Evolutionary conservation across 2,888 invertebrate genomes (phyloP).

Genomic region (Tineola bisselliella): DNA sequence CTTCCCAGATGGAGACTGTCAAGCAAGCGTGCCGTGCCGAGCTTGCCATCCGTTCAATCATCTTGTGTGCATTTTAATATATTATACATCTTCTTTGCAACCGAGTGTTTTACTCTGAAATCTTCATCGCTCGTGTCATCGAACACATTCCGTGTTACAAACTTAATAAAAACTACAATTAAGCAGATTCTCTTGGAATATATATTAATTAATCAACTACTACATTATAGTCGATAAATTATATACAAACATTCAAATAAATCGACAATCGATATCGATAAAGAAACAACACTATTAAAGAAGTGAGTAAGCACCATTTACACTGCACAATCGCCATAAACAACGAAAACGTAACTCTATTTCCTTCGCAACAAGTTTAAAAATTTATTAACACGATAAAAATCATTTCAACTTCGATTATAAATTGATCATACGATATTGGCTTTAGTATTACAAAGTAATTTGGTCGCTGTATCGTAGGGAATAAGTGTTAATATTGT

Average conservation of each 20-base stretch:
- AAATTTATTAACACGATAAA: not conserved
- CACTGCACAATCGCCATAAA: not conserved
- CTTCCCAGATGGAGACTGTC: no score
- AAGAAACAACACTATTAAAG: constrained; percentile 3
- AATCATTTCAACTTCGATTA: not conserved
- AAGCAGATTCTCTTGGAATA: no score
- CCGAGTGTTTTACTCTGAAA: no score
- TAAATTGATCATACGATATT: constrained; percentile 3
- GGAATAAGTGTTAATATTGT: not conserved
- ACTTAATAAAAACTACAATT: no score
- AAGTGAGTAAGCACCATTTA: constrained; percentile 7
- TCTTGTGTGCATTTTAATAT: no score
- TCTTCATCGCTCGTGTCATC: no score
- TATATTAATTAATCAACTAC: no score
- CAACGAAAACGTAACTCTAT: not conserved
- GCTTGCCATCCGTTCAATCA: no score
- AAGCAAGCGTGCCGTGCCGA: no score
- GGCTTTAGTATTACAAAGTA: not conserved
- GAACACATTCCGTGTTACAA: no score
- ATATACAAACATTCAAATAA: not conserved
- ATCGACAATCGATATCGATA: not conserved
- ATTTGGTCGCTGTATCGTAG: not conserved
- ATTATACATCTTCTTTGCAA: no score
- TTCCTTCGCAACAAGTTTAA: not conserved
- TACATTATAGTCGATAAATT: no score